Evolutionary conservation across 1,140 invertebrate species (phyloP), one percentile per base, ranked within the genome.

Genomic region (Riptortus pedestris): DNA sequence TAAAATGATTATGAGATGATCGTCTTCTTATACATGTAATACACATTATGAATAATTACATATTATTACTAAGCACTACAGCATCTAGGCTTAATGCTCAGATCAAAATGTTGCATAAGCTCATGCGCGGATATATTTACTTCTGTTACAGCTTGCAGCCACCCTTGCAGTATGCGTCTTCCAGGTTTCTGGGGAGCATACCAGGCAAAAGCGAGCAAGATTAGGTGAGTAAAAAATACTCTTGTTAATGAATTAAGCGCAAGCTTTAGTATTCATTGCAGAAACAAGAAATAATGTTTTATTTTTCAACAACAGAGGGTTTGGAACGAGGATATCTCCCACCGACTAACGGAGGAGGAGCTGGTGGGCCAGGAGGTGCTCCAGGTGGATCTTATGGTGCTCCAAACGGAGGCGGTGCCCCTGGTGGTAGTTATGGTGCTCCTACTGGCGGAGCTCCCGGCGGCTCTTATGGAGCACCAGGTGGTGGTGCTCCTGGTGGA

Each of bases 161-260:
- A 24, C 24, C 3, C 18, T 24, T 7, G 26, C 51, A 7, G 20
- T 55, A 12, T 55, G 51, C 2, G 51, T 55, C 24, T 24, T 55
- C 51, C 51, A 14, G 51, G 26, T 24, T 0, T 24, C 51, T 3
- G 51, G 18, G 18, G 51, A 55, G 24, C 51, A 24, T 14, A 24
- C 14, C 51, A 20, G 51, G 12, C 51, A 55, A 24, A 55, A 55
- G 24, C 20, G 51, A 55, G 51, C 51, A 5, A 55, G 51, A 24
- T 24, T 55, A 9, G 51, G 51, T 55, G 26, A 55, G 51, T 12
- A 47, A 22, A 14, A 2, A 2, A 14, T n/a, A 45, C 20, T 45
- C 2, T 11, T 3, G 2, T 14, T 45, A 14, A n/a, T n/a, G 11
- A n/a, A 45, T 2, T 2, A 45, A 2, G 20, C 20, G 2, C 2